These are phyloP conservation scores for Leptoteleia sp. DNA, from an alignment of 1,140 invertebrate species.

Conservation along the genomic window DNA sequence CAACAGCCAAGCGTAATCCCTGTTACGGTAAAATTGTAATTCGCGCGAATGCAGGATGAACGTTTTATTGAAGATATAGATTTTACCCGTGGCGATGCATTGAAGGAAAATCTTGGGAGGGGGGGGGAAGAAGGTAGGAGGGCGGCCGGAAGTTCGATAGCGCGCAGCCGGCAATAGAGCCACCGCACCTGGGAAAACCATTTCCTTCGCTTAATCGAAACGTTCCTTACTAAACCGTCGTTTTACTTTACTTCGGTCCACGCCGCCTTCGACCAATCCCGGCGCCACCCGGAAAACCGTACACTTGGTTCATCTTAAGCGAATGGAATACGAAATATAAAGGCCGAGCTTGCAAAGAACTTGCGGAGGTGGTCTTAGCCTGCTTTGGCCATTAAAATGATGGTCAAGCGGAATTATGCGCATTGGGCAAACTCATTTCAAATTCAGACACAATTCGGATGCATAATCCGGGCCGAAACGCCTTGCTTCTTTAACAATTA, in stretches of 20 bases:
- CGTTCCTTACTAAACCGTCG: conserved; percentile 65
- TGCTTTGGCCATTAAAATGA: conserved; percentile 39
- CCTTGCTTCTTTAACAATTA: neutral
- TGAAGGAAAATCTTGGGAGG: conserved; percentile 55
- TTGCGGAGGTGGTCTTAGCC: too few relatives aligned
- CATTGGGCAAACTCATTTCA: conserved; percentile 23
- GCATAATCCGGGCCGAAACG: neutral
- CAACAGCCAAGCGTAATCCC: conserved; percentile 24
- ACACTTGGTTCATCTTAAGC: conserved; percentile 44
- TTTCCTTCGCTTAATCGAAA: conserved; percentile 75
- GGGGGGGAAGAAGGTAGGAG: conserved; percentile 27
- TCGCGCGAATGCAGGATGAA: conserved; percentile 19
- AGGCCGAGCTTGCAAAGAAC: conserved; percentile 12
- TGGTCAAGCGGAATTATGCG: conserved; percentile 16
- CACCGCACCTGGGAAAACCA: conserved; percentile 72
- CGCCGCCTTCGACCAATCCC: conserved; percentile 32
- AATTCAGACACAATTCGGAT: conserved; percentile 16
- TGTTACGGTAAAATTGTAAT: conserved; percentile 44
- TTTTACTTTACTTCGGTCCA: conserved; percentile 59
- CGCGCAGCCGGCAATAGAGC: conserved; percentile 68
- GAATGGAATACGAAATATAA: conserved; percentile 59
- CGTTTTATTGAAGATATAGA: conserved; percentile 52
- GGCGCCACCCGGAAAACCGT: conserved; percentile 35
- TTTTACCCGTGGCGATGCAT: conserved; percentile 52
- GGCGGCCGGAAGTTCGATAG: conserved; percentile 70